Base-by-base conservation (phyloP, 2,888 invertebrate genomes). In the Molorchus minor region DNA sequence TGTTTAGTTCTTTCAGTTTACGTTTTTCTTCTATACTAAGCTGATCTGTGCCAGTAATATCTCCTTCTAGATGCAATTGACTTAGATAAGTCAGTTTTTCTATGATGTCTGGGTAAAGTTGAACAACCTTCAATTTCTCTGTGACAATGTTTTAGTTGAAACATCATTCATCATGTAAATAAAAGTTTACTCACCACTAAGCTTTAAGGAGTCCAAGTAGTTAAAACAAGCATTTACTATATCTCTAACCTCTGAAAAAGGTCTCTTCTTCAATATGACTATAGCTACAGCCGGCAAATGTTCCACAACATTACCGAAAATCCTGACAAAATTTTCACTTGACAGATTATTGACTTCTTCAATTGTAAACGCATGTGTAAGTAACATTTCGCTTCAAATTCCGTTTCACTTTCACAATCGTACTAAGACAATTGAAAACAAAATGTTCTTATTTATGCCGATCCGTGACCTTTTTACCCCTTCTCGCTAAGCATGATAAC, bases 291-390 rank as follows among this genome's bases (percentile, higher is more conserved):
- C 82, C 5, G 83, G 79, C 71, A 83, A 86, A 58, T 85, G 78
- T 72, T 88, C 88, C 52, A 88, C 84, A n/a, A 87, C 85, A 78
- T 88, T 88, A 15, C 82, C 82, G 73, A 88, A 88, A 52, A 85
- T 76, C 71, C 81, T 79, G 61, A 84, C 83, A 74, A 88, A 88
- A 62, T 84, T 80, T 40, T 84, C 82, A 41, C 75, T 79, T 41
- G 78, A 75, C 65, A 87, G 75, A 46, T 77, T 79, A 74, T 88
- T 88, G 0, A 87, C 84, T 73, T 85, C 83, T 25, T 78, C 74
- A 55, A 87, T 81, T 58, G 77, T 78, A 52, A 82, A 66, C 51
- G 62, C 61, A 45, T 69, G 64, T 13, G 61, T 64, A 30, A 63
- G 56, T 46, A 68, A 63, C 66, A 68, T 68, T 38, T 45, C 64